phyloP scores from a whole-genome alignment of 2,797 vertebrate species.

The Natrix natrix region DNA sequence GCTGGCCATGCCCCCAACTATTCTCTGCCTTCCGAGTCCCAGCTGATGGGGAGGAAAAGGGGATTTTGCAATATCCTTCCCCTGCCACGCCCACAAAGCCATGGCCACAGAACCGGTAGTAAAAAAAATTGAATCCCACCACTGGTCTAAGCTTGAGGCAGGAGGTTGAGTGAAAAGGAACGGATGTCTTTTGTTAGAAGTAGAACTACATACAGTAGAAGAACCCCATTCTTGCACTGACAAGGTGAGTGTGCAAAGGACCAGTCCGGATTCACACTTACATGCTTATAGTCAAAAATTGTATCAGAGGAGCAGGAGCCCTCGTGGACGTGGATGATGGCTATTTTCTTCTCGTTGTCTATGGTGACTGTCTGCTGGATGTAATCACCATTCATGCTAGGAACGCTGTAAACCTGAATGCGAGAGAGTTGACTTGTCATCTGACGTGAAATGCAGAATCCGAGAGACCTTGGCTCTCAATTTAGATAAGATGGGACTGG shows the following conservation, averaged over 20 bases:
- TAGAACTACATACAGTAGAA: not conserved
- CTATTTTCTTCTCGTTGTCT: slow-evolving; percentile 41
- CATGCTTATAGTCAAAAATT: slow-evolving; percentile 69
- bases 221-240: not conserved
- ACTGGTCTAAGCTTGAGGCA: not conserved
- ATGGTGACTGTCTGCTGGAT: slow-evolving; percentile 68
- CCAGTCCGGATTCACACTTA: slow-evolving; percentile 50
- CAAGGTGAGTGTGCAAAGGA: not conserved
- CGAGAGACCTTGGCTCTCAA: not conserved
- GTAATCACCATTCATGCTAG: not conserved
- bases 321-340: slow-evolving; percentile 56
- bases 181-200: not conserved
- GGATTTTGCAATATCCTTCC: too few species aligned
- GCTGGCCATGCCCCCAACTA: too few species aligned
- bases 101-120: too few species aligned
- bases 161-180: not conserved
- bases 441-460: not conserved
- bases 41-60: too few species aligned
- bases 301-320: slow-evolving; percentile 70
- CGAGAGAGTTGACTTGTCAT: not conserved
- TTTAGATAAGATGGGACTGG: not conserved
- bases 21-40: too few species aligned
- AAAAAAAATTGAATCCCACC: too few species aligned
- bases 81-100: too few species aligned
- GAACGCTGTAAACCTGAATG: slow-evolving; percentile 55